Conservation (phyloP, 2,113 vertebrate species). For the Halcyon malimbica region DNA sequence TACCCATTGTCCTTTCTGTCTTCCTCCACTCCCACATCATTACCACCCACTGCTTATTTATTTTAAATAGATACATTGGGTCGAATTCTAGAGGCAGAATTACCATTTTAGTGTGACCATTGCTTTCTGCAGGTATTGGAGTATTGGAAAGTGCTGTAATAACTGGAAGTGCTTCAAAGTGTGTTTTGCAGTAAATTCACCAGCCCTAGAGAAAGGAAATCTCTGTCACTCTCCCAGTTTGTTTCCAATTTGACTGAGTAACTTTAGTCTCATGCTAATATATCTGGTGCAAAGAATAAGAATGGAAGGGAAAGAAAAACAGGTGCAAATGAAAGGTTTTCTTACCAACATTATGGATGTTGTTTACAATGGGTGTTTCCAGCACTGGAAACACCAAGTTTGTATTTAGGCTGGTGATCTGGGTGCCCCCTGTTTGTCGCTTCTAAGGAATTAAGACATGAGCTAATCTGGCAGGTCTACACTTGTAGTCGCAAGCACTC, state of each 20-base stretch:
- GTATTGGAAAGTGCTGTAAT: not conserved
- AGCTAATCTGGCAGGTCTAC: conserved; percentile 31
- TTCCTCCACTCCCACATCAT: rapidly evolving
- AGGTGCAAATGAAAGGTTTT: not conserved
- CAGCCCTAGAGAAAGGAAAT: not conserved
- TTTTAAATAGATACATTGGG: not conserved
- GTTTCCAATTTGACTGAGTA: not conserved
- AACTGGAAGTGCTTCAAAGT: not conserved
- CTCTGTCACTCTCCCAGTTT: not conserved
- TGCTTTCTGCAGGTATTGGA: not conserved
- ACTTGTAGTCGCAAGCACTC: not conserved
- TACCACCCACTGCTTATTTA: not conserved
- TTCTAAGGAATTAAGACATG: not conserved
- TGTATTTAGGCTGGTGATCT: not conserved
- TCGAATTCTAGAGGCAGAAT: not conserved
- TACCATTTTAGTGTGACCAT: not conserved
- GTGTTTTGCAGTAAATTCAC: not conserved
- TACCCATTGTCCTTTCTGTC: not conserved
- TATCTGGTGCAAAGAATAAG: not conserved
- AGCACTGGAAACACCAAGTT: not conserved
- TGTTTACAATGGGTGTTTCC: not conserved
- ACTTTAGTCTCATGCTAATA: not conserved
- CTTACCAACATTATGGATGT: not conserved
- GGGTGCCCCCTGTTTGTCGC: not conserved
- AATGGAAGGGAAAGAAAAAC: not conserved